phyloP scores from a whole-genome alignment of 2,888 invertebrate genomes.

The Callyntrura sp. region DNA sequence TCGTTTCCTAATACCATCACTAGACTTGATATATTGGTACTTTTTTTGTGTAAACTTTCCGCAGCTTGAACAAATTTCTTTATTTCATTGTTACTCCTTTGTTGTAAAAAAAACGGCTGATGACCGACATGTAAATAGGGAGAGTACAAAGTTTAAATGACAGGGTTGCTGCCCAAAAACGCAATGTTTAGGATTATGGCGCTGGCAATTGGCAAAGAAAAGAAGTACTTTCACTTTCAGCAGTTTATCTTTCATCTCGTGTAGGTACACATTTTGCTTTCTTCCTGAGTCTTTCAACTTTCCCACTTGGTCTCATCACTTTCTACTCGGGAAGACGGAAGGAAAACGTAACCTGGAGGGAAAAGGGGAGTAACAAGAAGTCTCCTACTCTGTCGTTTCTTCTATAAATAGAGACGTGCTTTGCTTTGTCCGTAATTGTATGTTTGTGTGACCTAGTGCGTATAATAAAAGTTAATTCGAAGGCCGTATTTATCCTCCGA shows the following conservation, averaged over 20 bases:
- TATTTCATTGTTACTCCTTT: conserved; percentile 8
- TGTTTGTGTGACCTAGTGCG: neutral
- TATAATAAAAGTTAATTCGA: neutral
- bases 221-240: conserved; percentile 28
- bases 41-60: too few species aligned
- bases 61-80: neutral
- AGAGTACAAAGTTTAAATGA: too few species aligned
- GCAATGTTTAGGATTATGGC: conserved; percentile 1
- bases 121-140: neutral
- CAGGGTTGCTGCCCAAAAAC: too few species aligned
- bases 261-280: too few species aligned
- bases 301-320: conserved; percentile 5
- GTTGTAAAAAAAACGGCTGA: neutral
- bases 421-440: conserved; percentile 16
- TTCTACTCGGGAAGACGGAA: conserved; percentile 1
- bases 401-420: neutral
- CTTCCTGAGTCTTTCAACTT: too few species aligned
- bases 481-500: conserved; percentile 55
- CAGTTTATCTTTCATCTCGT: conserved; percentile 5
- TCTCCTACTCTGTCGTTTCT: neutral
- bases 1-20: neutral
- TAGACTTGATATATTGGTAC: too few species aligned
- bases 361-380: neutral
- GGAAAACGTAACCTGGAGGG: conserved; percentile 23
- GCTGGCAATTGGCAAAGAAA: conserved; percentile 22